Evolutionary conservation across 1,140 invertebrate species (phyloP).

Genomic region (Rhynchophorus ferrugineus): DNA sequence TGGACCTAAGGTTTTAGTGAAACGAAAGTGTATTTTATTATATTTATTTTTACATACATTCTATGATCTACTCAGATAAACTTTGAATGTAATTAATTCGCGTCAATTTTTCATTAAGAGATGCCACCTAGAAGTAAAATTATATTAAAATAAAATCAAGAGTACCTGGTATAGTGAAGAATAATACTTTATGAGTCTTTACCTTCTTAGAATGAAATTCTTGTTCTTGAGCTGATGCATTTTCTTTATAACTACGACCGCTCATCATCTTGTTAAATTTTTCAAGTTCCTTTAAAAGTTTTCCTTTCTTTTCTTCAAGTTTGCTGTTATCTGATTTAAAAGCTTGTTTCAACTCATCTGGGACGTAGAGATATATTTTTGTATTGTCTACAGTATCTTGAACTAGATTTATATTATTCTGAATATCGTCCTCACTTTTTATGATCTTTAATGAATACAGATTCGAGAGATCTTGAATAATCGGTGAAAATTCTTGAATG

Average conservation of each 20-base stretch:
- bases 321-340: conserved; percentile 30
- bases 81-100: conserved; percentile 13
- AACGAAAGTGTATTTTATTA: too few species aligned
- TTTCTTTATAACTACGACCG: conserved; percentile 32
- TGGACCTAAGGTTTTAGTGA: too few species aligned
- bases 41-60: too few species aligned
- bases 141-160: too few species aligned
- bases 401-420: conserved; percentile 6
- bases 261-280: conserved; percentile 36
- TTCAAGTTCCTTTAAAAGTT: conserved; percentile 39
- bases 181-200: too few species aligned
- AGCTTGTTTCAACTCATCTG: conserved; percentile 20
- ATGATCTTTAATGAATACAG: conserved; percentile 11
- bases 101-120: conserved; percentile 9
- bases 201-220: conserved; percentile 29
- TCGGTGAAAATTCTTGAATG: conserved; percentile 1
- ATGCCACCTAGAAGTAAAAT: conserved; percentile 8
- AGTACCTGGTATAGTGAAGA: too few species aligned
- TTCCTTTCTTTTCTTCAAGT: conserved; percentile 37
- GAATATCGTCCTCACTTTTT: background rate
- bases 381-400: conserved; percentile 24
- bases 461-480: conserved; percentile 27
- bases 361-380: conserved; percentile 27
- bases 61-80: background rate
- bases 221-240: conserved; percentile 31